Base-by-base conservation (phyloP, 2,797 vertebrate genomes). In the Amblyopsis hoosieri region DNA sequence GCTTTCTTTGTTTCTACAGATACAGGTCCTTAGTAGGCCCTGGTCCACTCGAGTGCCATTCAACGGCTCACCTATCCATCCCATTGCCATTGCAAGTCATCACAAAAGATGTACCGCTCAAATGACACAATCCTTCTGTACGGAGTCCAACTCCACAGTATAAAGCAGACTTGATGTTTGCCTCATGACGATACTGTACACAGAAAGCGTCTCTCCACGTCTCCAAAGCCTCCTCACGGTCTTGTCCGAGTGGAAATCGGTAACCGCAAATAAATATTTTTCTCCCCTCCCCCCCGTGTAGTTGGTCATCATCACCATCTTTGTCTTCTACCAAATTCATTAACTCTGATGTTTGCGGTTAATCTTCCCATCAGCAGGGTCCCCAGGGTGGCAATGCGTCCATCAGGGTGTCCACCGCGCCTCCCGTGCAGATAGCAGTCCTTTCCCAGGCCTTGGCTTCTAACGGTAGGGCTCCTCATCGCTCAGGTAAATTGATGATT, bases 401-500 rank as follows among this genome's bases (percentile, higher is more conserved):
- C 87, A 88, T 88, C 81, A 84, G 90, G 89, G 85, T 81, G 88
- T 86, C 93, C 87, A 79, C 85, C 89, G 84, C 86, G 82, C 76
- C 73, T 80, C 71, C 62, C 78, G 77, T 72, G 82, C 73, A 83
- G 80, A 80, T 75, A 47, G 59, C 62, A 69, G 81, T 86, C 57
- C 69, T 70, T 60, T 79, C 51, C 67, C 68, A 75, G 76, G 67
- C 56, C 57, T 31, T 7, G 15, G 78, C 83, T 73, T 80, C 72
- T 67, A 75, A 60, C 60, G 29, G 55, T 0, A 45, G 14, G 48
- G 57, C 55, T 53, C 46, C 78, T 97, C 97, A 99, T 91, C 97
- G 94, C 67, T 99, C 97, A 0, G 97, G 97, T n/a, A 99, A 93
- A 78, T 97, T 95, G 76, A 99, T 96, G 79, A 97, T 93, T 0